Evolutionary conservation across 2,797 vertebrate species (phyloP).

Genomic region (Malacoctenus gilli): DNA sequence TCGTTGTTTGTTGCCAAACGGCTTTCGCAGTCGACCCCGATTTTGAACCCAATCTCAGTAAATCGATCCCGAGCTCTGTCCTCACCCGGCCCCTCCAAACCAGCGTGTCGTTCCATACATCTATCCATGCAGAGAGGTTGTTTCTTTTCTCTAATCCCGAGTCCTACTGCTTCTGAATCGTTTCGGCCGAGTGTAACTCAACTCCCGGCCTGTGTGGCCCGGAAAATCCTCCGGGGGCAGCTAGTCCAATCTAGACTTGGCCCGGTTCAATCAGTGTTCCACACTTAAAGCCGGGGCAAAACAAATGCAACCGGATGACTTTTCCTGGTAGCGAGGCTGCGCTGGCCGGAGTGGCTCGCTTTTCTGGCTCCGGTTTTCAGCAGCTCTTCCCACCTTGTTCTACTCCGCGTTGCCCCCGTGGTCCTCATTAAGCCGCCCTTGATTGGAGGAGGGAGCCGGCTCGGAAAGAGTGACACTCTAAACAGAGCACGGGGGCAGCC

Average conservation of each 20-base stretch:
- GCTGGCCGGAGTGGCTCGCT: slow-evolving; percentile 40
- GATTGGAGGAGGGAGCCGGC: slow-evolving; percentile 61
- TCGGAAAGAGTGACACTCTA: slow-evolving; percentile 62
- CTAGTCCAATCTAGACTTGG: slow-evolving; percentile 72
- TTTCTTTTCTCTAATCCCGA: slow-evolving; percentile 52
- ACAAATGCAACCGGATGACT: slow-evolving; percentile 59
- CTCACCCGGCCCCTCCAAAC: slow-evolving; percentile 55
- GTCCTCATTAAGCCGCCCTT: slow-evolving; percentile 72
- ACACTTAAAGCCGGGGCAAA: slow-evolving; percentile 68
- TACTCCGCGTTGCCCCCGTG: slow-evolving; percentile 43
- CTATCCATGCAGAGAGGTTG: slow-evolving; percentile 48
- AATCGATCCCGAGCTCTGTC: slow-evolving; percentile 40
- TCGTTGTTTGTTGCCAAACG: slow-evolving; percentile 13
- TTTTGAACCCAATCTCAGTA: slow-evolving; percentile 46
- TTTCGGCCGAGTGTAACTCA: slow-evolving; percentile 69
- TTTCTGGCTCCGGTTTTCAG: slow-evolving; percentile 65
- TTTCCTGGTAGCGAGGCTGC: slow-evolving; percentile 56
- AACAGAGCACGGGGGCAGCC: slow-evolving; percentile 64
- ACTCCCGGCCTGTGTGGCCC: slow-evolving; percentile 72
- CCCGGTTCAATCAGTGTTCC: slow-evolving; percentile 73
- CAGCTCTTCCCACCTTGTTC: slow-evolving; percentile 55
- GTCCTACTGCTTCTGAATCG: slow-evolving; percentile 66
- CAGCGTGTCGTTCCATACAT: slow-evolving; percentile 59
- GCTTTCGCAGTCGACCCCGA: no score
- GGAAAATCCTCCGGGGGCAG: slow-evolving; percentile 67